phyloP scores from a whole-genome alignment of 2,797 vertebrate species.

The Dermochelys coriacea region DNA sequence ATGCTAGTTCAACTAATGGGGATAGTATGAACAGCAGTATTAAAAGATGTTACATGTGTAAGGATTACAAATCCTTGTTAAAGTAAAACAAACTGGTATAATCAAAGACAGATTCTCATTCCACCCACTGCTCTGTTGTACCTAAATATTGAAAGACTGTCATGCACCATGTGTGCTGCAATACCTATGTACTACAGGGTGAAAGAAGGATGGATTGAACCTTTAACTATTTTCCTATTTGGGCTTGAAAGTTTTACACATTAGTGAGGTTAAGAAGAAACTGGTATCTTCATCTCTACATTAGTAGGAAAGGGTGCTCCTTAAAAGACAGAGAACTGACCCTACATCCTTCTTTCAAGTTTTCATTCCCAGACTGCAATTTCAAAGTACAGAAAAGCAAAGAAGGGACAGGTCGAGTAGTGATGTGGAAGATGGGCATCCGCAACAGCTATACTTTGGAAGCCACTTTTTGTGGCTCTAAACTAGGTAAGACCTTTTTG shows the following conservation, averaged over 20 bases:
- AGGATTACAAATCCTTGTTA: background rate
- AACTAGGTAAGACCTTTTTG: slow-evolving; percentile 77
- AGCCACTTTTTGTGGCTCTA: slow-evolving; percentile 82
- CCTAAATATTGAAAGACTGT: background rate
- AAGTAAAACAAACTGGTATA: background rate
- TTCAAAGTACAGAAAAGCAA: slow-evolving; percentile 82
- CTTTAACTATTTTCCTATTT: background rate
- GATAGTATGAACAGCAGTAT: background rate
- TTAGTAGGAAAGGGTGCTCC: background rate
- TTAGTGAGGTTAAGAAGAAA: background rate
- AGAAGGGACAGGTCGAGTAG: slow-evolving; percentile 82
- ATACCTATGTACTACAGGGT: background rate
- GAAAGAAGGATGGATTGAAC: background rate
- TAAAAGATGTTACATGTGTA: background rate
- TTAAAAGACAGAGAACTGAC: background rate
- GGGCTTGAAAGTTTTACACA: background rate
- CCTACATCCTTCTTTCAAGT: slow-evolving; percentile 70
- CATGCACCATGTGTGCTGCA: background rate
- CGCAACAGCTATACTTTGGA: slow-evolving; percentile 86
- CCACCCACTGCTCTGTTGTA: background rate
- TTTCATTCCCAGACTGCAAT: slow-evolving; percentile 83
- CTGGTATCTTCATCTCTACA: background rate
- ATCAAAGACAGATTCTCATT: background rate
- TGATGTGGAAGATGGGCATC: slow-evolving; percentile 85
- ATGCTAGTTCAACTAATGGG: background rate